phyloP scores from a whole-genome alignment of 2,888 invertebrate genomes.

The Pyrrhia umbra region DNA sequence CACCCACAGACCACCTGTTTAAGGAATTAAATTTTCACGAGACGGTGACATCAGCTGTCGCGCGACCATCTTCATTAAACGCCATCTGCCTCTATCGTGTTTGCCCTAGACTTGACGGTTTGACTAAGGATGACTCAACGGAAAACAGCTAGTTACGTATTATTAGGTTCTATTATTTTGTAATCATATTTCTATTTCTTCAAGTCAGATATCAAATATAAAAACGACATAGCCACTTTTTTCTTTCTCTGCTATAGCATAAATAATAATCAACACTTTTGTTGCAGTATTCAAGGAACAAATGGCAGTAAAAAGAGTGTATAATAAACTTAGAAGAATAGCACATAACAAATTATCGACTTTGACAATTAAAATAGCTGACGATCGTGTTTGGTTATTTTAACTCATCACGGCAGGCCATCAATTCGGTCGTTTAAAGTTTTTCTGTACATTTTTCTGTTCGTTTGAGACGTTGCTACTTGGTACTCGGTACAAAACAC shows the following conservation, averaged over 20 bases:
- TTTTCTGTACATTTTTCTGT: conserved; percentile 60
- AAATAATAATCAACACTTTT: not conserved
- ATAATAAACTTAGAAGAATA: conserved; percentile 50
- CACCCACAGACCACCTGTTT: conserved; percentile 87
- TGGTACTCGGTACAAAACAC: conserved; percentile 68
- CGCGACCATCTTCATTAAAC: conserved; percentile 45
- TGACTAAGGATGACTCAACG: conserved; percentile 44
- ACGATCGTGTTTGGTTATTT: conserved; percentile 49
- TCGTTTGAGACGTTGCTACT: conserved; percentile 52
- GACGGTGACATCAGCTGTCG: conserved; percentile 76
- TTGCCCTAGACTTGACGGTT: conserved; percentile 54
- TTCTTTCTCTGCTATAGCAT: not conserved
- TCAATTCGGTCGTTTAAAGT: conserved; percentile 61
- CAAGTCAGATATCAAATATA: too few species aligned
- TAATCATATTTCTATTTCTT: too few species aligned
- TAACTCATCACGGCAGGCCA: conserved; percentile 64
- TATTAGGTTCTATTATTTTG: not conserved
- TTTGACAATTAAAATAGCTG: conserved; percentile 49
- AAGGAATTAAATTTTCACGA: conserved; percentile 73
- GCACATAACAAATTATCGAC: conserved; percentile 56
- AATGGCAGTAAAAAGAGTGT: not conserved
- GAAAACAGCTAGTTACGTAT: not conserved
- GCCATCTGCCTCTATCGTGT: conserved; percentile 62
- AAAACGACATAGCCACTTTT: not conserved
- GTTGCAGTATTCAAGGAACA: not conserved